Percentiles rank a stretch among this genome's conserved stretches.
Conservation (phyloP, 2,113 vertebrate species). For the Labeo catla region DNA sequence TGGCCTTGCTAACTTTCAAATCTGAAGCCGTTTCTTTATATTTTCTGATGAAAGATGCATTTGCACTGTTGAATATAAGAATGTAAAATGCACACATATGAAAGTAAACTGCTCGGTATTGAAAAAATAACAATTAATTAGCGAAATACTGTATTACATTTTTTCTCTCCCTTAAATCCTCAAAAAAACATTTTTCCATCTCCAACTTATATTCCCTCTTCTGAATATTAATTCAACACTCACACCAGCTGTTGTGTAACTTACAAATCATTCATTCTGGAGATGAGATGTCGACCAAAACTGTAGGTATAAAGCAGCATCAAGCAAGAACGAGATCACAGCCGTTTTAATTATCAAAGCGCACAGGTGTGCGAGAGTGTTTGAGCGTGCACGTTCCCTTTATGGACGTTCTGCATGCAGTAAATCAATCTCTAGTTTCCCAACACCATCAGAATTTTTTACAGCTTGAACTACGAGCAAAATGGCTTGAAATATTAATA, state of each 20-base stretch:
- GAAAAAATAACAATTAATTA: too few species aligned
- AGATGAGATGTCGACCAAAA: constrained; percentile 26
- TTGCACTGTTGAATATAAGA: background rate
- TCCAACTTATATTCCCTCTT: background rate
- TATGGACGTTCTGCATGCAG: constrained; percentile 55
- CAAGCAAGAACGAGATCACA: constrained; percentile 53
- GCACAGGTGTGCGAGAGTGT: constrained; percentile 12
- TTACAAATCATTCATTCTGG: background rate
- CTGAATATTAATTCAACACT: background rate
- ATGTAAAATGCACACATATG: background rate
- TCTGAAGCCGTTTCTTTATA: background rate
- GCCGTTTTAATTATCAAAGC: constrained; percentile 36
- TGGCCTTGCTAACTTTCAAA: background rate
- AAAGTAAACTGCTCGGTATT: background rate
- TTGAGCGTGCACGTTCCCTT: constrained; percentile 2
- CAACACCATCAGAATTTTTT: constrained; percentile 11
- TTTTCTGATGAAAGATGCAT: background rate
- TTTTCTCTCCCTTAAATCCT: background rate
- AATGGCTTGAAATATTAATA: constrained; percentile 21
- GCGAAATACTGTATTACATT: background rate
- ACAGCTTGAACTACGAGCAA: background rate
- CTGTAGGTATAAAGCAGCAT: constrained; percentile 29
- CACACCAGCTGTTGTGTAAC: background rate
- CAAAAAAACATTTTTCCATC: background rate
- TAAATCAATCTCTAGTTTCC: constrained; percentile 49